Base-by-base conservation (phyloP, 2,113 vertebrate genomes). In the Megaleporinus macrocephalus region DNA sequence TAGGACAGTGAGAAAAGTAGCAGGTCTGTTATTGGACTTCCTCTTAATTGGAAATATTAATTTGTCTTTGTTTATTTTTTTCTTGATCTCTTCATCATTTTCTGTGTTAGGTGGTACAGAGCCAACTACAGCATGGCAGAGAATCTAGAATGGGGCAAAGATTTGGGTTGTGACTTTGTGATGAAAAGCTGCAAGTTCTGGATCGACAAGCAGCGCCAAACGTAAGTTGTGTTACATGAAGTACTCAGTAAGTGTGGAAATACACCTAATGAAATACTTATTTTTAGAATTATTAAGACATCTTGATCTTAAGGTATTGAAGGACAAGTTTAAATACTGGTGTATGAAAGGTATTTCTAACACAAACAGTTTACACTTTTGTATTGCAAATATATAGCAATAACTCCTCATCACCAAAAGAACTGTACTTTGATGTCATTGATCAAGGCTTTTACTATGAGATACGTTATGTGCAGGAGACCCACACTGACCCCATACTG, bases 61-160 rank as follows among this genome's bases (percentile, higher is more conserved):
- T 44, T 24, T 20, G 2, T 73, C 5, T 30, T 14, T 61, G 44
- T 71, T 26, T 68, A 30, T 33, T 57, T 85, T 7, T 68, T 70
- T 33, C 22, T 76, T 44, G 33, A n/a, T n/a, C 3, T 76, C n/a
- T 53, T 5, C 59, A 14, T 49, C 15, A 2, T 72, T 51, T 36
- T 69, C 26, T 73, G 87, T 82, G 41, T 44, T 89, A 89, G 98
- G 76, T 99, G 98, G 98, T 99, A 99, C 91, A 92, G 94, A 74
- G 98, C 97, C n/a, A 96, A 99, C 92, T 99, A 99, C 89, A 99
- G 96, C 92, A 94, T 97, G 95, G 97, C 98, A 2, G 95, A 99
- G 91, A 95, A 94, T 76, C 91, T 99, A 85, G 96, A 97, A 77
- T 99, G 98, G 98, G 98, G 98, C 27, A 94, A 93, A 13, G 95